Base-by-base conservation (phyloP, 2,888 invertebrate genomes). In the Mongoloraphidia duomilia region DNA sequence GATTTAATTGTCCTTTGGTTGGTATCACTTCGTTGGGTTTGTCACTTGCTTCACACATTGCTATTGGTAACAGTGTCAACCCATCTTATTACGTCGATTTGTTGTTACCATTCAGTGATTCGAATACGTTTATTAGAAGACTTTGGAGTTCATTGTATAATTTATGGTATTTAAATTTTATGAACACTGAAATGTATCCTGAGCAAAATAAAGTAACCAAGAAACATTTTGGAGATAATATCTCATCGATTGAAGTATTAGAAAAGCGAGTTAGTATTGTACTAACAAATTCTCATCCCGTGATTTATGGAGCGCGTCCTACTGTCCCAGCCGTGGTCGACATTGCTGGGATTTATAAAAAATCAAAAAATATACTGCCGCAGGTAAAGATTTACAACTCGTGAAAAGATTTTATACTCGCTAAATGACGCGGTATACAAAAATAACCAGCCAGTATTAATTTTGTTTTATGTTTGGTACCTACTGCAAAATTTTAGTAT, bases 1-100 rank as follows among this genome's bases (percentile, higher is more conserved):
- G 58, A 44, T 65, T 64, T 47, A 54, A 63, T 8, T 60, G 61
- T 50, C 66, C 66, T 1, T 56, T 62, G 33, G 62, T 67, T 38
- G 65, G 61, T 1, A 51, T 67, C 5, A 51, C 57, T n/a, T 63
- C 66, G 1, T 37, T 65, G 46, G 65, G 63, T 46, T 56, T 58
- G 10, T 57, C 56, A 6, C 41, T 56, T 9, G 57, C 57, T 41
- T 58, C 56, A 14, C 62, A 64, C 45, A 59, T 61, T 12, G 48
- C 58, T 2, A 52, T 61, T 5, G 65, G 65, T 1, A 66, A 65
- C 53, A 60, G 61, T 1, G 52, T 58, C 1, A 62, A 65, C 57
- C 64, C 66, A 4, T 45, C 42, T 9, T 44, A 51, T 12, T 50
- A 49, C 38, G 55, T 56, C 1, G 54, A 56, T 39, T 46, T 45